These are phyloP conservation scores for Xylocampa areola DNA, from an alignment of 2,888 invertebrate species.

Conservation along the genomic window DNA sequence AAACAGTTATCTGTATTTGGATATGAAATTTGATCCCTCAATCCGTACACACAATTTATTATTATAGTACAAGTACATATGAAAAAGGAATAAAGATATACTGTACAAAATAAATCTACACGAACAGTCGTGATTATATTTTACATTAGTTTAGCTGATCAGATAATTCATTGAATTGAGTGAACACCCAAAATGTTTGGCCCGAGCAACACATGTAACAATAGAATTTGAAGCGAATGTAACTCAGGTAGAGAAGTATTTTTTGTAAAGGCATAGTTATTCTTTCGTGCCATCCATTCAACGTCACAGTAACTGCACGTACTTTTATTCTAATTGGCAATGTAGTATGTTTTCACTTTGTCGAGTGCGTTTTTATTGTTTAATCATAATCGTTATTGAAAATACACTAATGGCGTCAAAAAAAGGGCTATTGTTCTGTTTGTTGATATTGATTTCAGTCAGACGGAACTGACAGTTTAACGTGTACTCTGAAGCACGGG, in stretches of 20 bases:
- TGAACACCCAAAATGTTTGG: slow-evolving; percentile 27
- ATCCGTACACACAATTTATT: too few relatives aligned
- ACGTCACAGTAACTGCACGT: slow-evolving; percentile 56
- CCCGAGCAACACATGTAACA: slow-evolving; percentile 61
- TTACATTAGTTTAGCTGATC: slow-evolving; percentile 31
- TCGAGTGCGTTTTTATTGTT: slow-evolving; percentile 47
- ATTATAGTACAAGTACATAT: too few relatives aligned
- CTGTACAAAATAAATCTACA: slow-evolving; percentile 2
- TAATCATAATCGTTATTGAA: slow-evolving; percentile 46
- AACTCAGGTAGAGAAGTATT: slow-evolving; percentile 75
- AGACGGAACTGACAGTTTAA: too few relatives aligned
- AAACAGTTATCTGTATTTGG: too few relatives aligned
- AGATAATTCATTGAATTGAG: slow-evolving; percentile 35
- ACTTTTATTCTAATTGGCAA: slow-evolving; percentile 66
- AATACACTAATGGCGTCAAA: background rate
- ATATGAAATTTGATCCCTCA: too few relatives aligned
- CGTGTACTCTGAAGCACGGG: too few relatives aligned
- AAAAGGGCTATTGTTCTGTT: slow-evolving; percentile 15
- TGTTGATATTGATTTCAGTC: background rate
- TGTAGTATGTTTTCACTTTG: slow-evolving; percentile 27
- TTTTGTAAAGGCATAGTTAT: slow-evolving; percentile 65
- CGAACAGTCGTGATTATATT: slow-evolving; percentile 2
- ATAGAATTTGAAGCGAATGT: slow-evolving; percentile 70
- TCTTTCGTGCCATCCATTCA: slow-evolving; percentile 71
- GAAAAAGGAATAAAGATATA: too few relatives aligned